These are phyloP conservation scores for Mycalesis mineus DNA, from an alignment of 2,888 invertebrate species.

Conservation along the genomic window DNA sequence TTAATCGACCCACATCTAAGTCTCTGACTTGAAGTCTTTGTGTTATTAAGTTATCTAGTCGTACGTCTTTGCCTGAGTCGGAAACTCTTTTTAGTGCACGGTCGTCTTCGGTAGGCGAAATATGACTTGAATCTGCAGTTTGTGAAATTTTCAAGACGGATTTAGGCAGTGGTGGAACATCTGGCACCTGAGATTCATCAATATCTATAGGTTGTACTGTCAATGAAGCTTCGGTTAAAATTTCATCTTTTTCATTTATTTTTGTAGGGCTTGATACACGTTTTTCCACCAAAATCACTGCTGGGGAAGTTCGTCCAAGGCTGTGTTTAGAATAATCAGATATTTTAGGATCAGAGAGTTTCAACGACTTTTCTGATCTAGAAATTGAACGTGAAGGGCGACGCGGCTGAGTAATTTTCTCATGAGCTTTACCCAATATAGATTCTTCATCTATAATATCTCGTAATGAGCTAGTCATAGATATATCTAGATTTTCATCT, in stretches of 20 bases:
- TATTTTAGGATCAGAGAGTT: slow-evolving; percentile 76
- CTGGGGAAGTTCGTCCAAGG: slow-evolving; percentile 78
- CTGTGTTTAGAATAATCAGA: slow-evolving; percentile 75
- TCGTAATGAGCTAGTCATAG: slow-evolving; percentile 67
- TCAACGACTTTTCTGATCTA: slow-evolving; percentile 76
- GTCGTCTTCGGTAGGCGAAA: slow-evolving; percentile 35
- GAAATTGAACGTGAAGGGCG: slow-evolving; percentile 74
- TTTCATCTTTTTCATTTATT: slow-evolving; percentile 78
- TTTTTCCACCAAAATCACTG: slow-evolving; percentile 79
- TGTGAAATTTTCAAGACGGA: slow-evolving; percentile 41
- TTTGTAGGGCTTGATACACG: slow-evolving; percentile 79
- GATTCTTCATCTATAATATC: slow-evolving; percentile 76
- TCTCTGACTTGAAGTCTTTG: slow-evolving; percentile 84
- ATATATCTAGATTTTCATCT: slow-evolving; percentile 67
- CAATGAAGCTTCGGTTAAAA: slow-evolving; percentile 81
- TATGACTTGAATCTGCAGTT: slow-evolving; percentile 38
- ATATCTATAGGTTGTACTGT: slow-evolving; percentile 82
- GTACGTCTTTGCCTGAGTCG: slow-evolving; percentile 56
- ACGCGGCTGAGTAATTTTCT: slow-evolving; percentile 69
- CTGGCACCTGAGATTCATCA: slow-evolving; percentile 64
- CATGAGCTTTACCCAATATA: slow-evolving; percentile 65
- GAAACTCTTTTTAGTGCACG: slow-evolving; percentile 55
- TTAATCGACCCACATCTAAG: slow-evolving; percentile 87
- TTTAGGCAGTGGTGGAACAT: slow-evolving; percentile 67
- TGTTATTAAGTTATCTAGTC: slow-evolving; percentile 72